Evolutionary conservation across 2,113 vertebrate genomes (phyloP).

Genomic region (Tetrao urogallus): DNA sequence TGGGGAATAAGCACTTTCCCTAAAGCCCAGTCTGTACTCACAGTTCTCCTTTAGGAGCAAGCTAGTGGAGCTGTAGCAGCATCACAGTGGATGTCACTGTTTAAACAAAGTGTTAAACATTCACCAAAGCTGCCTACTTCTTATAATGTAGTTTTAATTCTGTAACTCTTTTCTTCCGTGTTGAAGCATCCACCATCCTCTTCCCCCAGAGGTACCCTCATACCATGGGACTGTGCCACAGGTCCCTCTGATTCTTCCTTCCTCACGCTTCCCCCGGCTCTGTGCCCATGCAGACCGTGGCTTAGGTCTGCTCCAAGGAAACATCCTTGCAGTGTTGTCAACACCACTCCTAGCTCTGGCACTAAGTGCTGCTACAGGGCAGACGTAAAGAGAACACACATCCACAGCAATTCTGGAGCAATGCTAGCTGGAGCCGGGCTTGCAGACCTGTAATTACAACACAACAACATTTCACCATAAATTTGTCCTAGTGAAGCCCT

Average conservation of each 20-base stretch:
- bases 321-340: background rate
- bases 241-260: background rate
- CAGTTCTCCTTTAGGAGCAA: background rate
- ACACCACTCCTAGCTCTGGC: background rate
- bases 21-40: background rate
- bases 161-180: background rate
- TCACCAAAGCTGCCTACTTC: background rate
- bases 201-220: accelerated
- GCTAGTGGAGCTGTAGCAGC: background rate
- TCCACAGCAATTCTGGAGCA: background rate
- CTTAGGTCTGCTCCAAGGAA: background rate
- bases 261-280: background rate
- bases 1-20: background rate
- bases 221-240: background rate
- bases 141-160: background rate
- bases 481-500: conserved; percentile 9
- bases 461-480: background rate
- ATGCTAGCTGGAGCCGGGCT: background rate
- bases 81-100: accelerated
- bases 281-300: accelerated
- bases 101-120: background rate
- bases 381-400: background rate
- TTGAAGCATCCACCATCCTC: background rate
- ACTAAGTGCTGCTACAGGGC: background rate
- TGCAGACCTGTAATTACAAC: background rate